Base-by-base conservation (phyloP, 2,113 vertebrate species). In the Desmodus rotundus region DNA sequence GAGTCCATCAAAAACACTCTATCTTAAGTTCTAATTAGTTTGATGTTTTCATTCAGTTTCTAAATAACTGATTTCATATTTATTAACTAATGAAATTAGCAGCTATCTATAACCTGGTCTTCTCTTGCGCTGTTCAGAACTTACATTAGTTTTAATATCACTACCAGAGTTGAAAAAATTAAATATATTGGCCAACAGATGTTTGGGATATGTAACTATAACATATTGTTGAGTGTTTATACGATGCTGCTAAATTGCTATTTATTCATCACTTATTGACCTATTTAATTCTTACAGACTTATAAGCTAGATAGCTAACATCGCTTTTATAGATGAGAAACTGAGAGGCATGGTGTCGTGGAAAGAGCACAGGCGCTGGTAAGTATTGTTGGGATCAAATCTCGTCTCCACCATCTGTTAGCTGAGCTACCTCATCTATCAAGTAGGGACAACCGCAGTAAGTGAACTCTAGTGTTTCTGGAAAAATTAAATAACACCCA, bases 11-110 rank as follows among this genome's bases (percentile, higher is more conserved):
- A 78, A 94, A 78, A 45, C 3, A 87, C 41, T 31, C 5, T 16
- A 54, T 95, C 4, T 13, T 63, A 89, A 92, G 14, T 54, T 87
- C 65, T 67, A 77, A 17, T 83, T 85, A 80, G 31, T 43, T 65
- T 65, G 78, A 73, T 72, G 17, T 73, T 92, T 88, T 90, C 58
- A 56, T 91, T 93, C n/a, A 82, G 80, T 22, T 78, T 47, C 20
- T 76, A 93, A 77, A 17, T 72, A 95, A 81, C 24, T 56, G 28
- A 54, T 91, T 91, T 94, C 20, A 84, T 80, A 74, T 67, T 95
- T 78, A 84, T 77, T 87, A 84, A 7, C 36, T 73, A 33, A 63
- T 87, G 41, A 96, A 87, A 63, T 84, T 58, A 81, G 67, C 6
- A 96, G 15, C 22, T 85, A 38, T 33, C 2, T 67, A 78, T 74